Evolutionary conservation across 2,113 vertebrate genomes (phyloP).

Genomic region (Callionymus lyra): DNA sequence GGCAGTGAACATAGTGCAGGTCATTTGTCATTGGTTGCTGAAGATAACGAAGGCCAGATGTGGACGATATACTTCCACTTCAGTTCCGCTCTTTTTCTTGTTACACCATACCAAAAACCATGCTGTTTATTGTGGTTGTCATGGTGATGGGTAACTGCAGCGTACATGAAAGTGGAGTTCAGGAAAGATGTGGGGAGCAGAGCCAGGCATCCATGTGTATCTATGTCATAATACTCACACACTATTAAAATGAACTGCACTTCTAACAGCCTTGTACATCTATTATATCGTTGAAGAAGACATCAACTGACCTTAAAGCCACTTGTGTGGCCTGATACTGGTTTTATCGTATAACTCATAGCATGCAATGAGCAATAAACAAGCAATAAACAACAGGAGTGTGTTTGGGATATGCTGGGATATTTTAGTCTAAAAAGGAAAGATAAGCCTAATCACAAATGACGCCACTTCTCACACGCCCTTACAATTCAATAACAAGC

Average conservation of each 20-base stretch:
- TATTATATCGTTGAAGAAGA: no score
- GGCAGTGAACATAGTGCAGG: constrained; percentile 14
- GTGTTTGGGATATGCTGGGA: constrained; percentile 44
- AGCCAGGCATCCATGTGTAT: no score
- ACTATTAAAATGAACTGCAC: no score
- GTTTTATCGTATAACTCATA: no score
- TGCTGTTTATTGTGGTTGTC: constrained; percentile 30
- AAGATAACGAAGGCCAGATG: constrained; percentile 39
- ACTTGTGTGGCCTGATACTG: no score
- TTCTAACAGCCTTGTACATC: no score
- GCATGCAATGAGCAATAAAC: no score
- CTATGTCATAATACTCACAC: no score
- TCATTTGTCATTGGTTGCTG: constrained; percentile 30
- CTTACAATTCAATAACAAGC: constrained; percentile 10
- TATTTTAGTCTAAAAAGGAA: constrained; percentile 44
- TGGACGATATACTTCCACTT: constrained; percentile 13
- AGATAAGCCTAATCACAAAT: constrained; percentile 58
- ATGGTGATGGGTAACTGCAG: constrained; percentile 12
- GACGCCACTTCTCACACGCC: constrained; percentile 34
- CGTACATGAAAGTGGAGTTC: constrained; percentile 14
- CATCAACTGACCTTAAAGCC: no score
- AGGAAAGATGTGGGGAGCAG: background rate
- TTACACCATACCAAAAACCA: constrained; percentile 29
- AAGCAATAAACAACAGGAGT: constrained; percentile 31
- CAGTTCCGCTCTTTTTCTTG: constrained; percentile 4